phyloP scores from a whole-genome alignment of 2,113 vertebrate species.

The Platycercus adscitus region DNA sequence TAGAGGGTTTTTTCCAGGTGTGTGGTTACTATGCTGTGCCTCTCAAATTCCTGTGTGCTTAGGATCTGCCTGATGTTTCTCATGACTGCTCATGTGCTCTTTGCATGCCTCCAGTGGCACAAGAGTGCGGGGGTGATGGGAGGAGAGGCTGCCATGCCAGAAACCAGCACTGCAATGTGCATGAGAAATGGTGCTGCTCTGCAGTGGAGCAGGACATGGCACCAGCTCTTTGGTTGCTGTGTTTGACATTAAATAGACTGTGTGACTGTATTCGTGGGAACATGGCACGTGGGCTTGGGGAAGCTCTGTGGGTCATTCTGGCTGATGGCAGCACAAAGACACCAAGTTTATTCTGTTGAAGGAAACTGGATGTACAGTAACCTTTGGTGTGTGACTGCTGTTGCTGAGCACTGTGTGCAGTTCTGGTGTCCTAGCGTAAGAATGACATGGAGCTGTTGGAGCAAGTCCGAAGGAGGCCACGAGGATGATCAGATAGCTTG shows the following conservation, averaged over 20 bases:
- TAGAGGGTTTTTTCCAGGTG: neutral
- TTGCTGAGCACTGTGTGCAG: neutral
- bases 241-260: neutral
- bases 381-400: neutral
- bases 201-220: neutral
- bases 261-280: neutral
- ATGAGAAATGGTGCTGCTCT: neutral
- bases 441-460: neutral
- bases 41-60: neutral
- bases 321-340: neutral
- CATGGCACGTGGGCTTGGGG: fast-evolving
- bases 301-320: neutral
- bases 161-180: neutral
- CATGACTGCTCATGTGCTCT: fast-evolving
- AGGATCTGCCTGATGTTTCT: neutral
- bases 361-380: neutral
- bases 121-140: neutral
- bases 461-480: neutral
- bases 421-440: neutral
- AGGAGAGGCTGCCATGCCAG: neutral
- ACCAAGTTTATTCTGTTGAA: neutral
- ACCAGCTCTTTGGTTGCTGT: neutral
- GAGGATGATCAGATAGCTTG: neutral
- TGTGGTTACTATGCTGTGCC: neutral
- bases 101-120: neutral